phyloP scores from a whole-genome alignment of 2,113 vertebrate species.

The Chaetorhynchus papuensis region DNA sequence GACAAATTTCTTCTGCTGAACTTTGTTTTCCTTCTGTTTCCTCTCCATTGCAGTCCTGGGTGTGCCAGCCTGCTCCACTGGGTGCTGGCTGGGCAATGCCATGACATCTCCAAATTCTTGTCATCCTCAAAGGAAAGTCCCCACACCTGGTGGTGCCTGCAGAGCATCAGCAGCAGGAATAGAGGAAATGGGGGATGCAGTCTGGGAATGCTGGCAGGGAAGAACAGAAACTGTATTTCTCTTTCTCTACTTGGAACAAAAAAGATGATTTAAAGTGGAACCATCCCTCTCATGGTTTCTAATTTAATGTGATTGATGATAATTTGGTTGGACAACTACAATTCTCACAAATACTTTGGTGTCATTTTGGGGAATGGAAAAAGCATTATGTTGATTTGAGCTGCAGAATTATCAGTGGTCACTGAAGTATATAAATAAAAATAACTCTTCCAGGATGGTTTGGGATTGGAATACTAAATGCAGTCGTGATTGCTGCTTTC shows the following conservation, averaged over 20 bases:
- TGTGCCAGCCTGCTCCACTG: not conserved
- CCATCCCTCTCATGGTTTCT: not conserved
- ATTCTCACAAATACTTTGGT: not conserved
- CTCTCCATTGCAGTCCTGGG: not conserved
- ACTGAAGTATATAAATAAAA: not conserved
- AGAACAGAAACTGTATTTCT: not conserved
- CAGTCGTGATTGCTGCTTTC: not conserved
- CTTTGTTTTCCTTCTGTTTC: not conserved
- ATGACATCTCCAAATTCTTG: not conserved
- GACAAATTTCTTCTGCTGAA: not conserved
- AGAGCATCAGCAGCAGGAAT: not conserved
- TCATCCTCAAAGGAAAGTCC: not conserved
- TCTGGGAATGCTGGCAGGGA: not conserved
- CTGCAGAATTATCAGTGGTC: not conserved
- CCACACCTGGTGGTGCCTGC: not conserved
- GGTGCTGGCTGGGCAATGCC: not conserved
- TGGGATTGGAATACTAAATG: not conserved
- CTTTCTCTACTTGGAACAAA: not conserved
- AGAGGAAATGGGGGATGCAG: not conserved
- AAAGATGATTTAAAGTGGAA: not conserved
- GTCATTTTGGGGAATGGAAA: not conserved
- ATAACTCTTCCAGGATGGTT: not conserved
- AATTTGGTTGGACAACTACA: slow-evolving; percentile 1
- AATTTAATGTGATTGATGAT: not conserved
- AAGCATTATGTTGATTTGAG: not conserved